phyloP scores from a whole-genome alignment of 2,113 vertebrate species.

The Anolis carolinensis region DNA sequence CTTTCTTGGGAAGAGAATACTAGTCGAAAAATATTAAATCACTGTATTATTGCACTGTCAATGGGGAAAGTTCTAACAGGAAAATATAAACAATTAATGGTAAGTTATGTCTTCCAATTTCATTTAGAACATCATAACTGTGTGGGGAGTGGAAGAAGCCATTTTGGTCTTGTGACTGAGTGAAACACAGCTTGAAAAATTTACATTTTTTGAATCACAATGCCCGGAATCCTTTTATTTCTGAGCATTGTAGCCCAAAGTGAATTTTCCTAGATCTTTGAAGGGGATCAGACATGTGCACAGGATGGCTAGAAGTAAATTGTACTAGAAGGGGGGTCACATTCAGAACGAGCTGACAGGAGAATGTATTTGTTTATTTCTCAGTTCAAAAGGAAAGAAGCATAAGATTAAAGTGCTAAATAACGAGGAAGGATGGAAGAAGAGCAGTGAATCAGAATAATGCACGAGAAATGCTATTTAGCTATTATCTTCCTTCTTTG shows the following conservation, averaged over 20 bases:
- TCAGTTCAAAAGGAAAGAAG: neutral
- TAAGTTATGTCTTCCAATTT: neutral
- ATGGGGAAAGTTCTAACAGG: neutral
- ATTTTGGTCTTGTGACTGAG: neutral
- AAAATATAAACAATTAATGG: neutral
- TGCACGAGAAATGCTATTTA: neutral
- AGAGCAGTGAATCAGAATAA: neutral
- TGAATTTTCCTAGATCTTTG: no score
- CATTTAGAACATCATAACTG: neutral
- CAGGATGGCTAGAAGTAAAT: neutral
- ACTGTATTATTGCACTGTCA: neutral
- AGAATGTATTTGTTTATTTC: neutral
- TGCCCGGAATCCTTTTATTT: no score
- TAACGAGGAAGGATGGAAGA: neutral
- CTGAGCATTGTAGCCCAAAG: no score
- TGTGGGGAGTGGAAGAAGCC: no score
- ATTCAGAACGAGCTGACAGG: neutral
- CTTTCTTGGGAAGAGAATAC: neutral
- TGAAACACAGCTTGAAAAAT: no score
- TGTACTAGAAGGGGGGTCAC: neutral
- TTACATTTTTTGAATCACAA: no score
- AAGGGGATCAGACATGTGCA: no score
- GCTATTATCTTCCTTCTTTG: no score
- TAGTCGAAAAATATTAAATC: neutral
- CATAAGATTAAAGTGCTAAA: neutral